These are phyloP conservation scores for Petrocephalus schoutedeni DNA, from an alignment of 2,797 vertebrate genomes.

Conservation along the genomic window DNA sequence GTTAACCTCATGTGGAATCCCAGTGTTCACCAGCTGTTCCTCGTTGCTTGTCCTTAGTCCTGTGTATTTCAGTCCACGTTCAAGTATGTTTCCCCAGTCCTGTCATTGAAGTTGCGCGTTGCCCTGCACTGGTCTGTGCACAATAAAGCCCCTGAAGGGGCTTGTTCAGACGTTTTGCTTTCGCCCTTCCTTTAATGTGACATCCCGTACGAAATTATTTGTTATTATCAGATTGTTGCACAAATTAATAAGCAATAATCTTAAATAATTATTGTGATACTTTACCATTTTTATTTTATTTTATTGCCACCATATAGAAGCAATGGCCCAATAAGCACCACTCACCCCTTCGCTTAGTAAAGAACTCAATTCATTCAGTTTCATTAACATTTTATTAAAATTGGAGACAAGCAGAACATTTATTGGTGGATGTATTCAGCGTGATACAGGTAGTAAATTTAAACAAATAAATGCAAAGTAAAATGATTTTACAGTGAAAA, in stretches of 20 bases:
- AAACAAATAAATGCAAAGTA: neutral
- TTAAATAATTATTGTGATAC: neutral
- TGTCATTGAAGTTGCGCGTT: no score
- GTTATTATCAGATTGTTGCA: neutral
- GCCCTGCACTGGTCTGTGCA: no score
- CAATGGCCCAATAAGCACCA: neutral
- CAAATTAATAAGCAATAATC: neutral
- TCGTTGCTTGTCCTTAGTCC: no score
- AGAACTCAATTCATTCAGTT: neutral
- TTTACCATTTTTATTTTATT: neutral
- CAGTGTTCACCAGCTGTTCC: no score
- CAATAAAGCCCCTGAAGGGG: neutral
- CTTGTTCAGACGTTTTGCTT: no score
- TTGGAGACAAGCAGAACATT: neutral
- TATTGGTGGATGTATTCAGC: neutral
- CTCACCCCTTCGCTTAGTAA: neutral
- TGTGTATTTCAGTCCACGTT: no score
- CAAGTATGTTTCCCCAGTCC: no score
- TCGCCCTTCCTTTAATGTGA: no score
- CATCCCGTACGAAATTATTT: neutral
- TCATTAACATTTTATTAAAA: neutral
- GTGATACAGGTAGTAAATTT: neutral
- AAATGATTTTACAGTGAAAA: neutral
- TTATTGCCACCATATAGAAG: neutral
- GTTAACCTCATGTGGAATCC: no score